Conservation (phyloP, 2,113 vertebrate species). For the Zosterops borbonicus region DNA sequence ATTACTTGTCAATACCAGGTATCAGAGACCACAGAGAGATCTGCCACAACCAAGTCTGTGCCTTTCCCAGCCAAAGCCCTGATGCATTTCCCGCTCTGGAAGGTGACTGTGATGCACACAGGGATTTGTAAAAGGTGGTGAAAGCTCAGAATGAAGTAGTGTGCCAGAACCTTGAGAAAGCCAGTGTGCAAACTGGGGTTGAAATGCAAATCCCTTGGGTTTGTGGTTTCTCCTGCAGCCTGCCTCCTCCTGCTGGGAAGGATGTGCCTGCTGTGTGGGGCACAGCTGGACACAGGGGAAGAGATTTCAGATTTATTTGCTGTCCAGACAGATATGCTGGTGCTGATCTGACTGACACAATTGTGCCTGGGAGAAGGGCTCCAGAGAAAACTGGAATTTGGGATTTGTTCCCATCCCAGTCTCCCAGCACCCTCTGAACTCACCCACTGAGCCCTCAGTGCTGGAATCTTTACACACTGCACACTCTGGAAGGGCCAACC, state of each 20-base stretch:
- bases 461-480: neutral
- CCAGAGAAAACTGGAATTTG: neutral
- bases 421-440: neutral
- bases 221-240: neutral
- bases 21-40: neutral
- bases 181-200: neutral
- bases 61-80: neutral
- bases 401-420: neutral
- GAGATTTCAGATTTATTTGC: neutral
- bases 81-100: neutral
- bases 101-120: neutral
- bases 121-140: neutral
- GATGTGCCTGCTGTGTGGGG: fast-evolving
- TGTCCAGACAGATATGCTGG: neutral
- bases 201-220: neutral
- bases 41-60: neutral
- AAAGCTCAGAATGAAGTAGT: neutral
- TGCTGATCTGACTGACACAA: neutral
- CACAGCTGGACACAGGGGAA: neutral
- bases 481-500: neutral
- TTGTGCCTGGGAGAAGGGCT: neutral
- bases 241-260: neutral
- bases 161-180: neutral
- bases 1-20: neutral
- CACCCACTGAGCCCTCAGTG: neutral